These are phyloP conservation scores for Meteorus sp. DNA, from an alignment of 1,140 invertebrate species.

Conservation along the genomic window DNA sequence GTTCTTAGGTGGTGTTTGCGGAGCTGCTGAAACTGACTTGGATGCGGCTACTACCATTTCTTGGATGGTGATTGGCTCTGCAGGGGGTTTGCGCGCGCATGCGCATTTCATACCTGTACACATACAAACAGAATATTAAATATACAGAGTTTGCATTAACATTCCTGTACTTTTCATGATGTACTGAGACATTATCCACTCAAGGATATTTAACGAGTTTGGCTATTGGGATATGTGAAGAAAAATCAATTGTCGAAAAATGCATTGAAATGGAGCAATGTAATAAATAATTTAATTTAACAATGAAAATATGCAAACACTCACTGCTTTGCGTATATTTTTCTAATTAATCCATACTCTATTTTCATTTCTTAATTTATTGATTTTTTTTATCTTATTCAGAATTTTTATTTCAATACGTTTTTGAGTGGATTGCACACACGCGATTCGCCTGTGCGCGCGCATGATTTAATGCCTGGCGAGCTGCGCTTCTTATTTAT, in stretches of 20 bases:
- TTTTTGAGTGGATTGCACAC: slow-evolving; percentile 31
- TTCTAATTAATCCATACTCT: slow-evolving; percentile 1
- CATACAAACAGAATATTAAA: too few species aligned
- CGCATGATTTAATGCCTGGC: slow-evolving; percentile 51
- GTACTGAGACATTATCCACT: too few species aligned
- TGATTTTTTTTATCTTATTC: slow-evolving; percentile 10
- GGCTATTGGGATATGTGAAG: background rate
- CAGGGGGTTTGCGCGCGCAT: slow-evolving; percentile 51
- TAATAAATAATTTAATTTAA: too few species aligned
- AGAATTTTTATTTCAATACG: slow-evolving; percentile 21
- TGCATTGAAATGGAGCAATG: too few species aligned
- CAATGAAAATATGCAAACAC: too few species aligned
- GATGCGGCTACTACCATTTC: slow-evolving; percentile 53
- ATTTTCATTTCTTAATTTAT: background rate
- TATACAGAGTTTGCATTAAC: slow-evolving; percentile 6
- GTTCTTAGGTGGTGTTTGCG: background rate
- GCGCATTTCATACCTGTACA: slow-evolving; percentile 39
- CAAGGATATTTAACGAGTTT: too few species aligned
- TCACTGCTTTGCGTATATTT: background rate
- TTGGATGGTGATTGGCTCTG: slow-evolving; percentile 56
- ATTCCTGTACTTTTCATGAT: slow-evolving; percentile 22
- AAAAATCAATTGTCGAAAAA: background rate
- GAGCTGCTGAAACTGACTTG: slow-evolving; percentile 39
- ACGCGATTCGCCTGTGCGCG: slow-evolving; percentile 41
- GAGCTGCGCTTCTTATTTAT: slow-evolving; percentile 55